Conservation (phyloP, 2,888 invertebrate species). For the Luffia ferchaultella region DNA sequence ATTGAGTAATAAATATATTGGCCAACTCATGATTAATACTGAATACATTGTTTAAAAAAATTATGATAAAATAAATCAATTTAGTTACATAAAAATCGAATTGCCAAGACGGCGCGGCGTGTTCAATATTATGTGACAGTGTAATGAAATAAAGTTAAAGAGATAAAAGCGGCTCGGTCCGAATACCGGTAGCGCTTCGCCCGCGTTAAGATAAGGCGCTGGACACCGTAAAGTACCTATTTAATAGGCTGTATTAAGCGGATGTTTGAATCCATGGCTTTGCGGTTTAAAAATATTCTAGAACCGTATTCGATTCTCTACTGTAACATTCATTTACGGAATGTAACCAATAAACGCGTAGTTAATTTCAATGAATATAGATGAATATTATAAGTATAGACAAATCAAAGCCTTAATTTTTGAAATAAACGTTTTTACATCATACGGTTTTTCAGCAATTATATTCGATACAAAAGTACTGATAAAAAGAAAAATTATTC, state of each 20-base stretch:
- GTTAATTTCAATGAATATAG: no score
- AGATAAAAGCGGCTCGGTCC: conserved; percentile 2
- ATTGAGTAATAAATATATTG: not conserved
- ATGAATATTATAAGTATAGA: no score
- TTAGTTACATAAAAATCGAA: not conserved
- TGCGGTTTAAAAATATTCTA: no score
- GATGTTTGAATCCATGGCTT: not conserved
- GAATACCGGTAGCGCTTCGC: conserved; percentile 48
- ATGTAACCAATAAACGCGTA: no score
- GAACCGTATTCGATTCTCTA: no score
- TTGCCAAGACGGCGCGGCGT: not conserved
- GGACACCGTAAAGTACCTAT: conserved; percentile 16
- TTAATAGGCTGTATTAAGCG: conserved; percentile 21
- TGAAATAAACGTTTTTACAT: no score
- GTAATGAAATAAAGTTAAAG: not conserved
- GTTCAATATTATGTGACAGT: not conserved
- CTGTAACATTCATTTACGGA: no score
- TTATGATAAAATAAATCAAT: not conserved
- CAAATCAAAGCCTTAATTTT: no score
- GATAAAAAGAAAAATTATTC: no score
- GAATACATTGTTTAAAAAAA: not conserved
- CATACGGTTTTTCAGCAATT: no score
- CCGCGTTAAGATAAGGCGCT: conserved; percentile 20
- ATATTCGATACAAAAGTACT: no score
- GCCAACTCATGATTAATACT: not conserved